Evolutionary conservation across 23 tunicate species (phyloP), one percentile per base, ranked within the genome.

Genomic region (Trididemnum nubilum): DNA sequence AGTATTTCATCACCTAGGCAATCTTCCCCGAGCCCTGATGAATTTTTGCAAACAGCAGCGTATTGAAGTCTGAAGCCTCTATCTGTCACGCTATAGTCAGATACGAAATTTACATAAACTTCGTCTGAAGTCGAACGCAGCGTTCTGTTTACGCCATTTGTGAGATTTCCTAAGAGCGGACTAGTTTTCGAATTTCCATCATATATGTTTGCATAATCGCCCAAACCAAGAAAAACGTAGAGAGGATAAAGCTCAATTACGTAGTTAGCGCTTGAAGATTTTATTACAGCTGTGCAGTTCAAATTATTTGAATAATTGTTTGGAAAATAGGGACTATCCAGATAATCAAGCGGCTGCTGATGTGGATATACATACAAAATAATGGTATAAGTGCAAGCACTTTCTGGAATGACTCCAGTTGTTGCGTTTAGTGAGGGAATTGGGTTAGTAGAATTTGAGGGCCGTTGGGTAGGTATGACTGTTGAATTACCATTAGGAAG

Each of bases 261-360:
- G 27, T 22, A 7, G 15, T 38, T 7, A 33, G 12, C 24, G 25
- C 38, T 2, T 28, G 5, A 69, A 9, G 79, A 7, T 38, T 73
- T 4, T 37, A 73, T 73, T 12, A 9, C 3, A 59, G 59, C 37
- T 2, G 60, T 19, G 60, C 79, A 73, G 31, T 73, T 33, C 9
- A 73, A 7, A 25, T 73, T 73, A 33, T 73, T 39, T 27, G 18
- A 37, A 40, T 73, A 73, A 44, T 38, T 25, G 59, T 37, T 37
- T 37, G 79, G 79, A 25, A 36, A 73, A 18, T 33, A 12, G 15
- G 79, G 79, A n/a, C n/a, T n/a, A n/a, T n/a, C n/a, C n/a, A n/a
- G n/a, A n/a, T n/a, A n/a, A n/a, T n/a, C n/a, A n/a, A n/a, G n/a
- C n/a, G n/a, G n/a, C n/a, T n/a, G n/a, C n/a, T n/a, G n/a, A n/a